phyloP scores from a whole-genome alignment of 2,888 invertebrate species.

The Tanytarsus gracilentus region DNA sequence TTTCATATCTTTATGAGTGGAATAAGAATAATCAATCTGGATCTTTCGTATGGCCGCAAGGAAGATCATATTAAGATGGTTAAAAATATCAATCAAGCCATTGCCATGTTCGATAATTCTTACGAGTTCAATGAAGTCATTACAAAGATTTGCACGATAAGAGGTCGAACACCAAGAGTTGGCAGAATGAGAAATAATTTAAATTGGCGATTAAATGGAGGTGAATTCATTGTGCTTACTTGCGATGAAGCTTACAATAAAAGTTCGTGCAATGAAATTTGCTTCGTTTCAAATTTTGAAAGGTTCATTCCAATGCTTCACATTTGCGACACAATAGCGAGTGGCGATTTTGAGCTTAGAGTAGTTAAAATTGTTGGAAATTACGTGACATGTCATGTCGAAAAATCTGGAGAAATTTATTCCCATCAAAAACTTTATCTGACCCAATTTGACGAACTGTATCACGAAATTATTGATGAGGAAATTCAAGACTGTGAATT shows the following conservation, averaged over 20 bases:
- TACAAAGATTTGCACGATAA: background rate
- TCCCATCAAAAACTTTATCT: slow-evolving; percentile 38
- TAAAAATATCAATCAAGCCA: background rate
- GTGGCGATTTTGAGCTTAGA: slow-evolving; percentile 29
- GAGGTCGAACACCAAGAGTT: background rate
- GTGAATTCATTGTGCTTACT: slow-evolving; percentile 36
- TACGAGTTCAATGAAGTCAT: background rate
- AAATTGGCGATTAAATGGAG: slow-evolving; percentile 30
- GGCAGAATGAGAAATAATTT: slow-evolving; percentile 1
- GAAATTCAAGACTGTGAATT: slow-evolving; percentile 35
- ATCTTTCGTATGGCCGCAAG: background rate
- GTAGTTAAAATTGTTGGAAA: slow-evolving; percentile 34
- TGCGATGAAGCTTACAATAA: slow-evolving; percentile 36
- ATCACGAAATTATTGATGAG: slow-evolving; percentile 31
- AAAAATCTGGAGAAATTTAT: slow-evolving; percentile 35
- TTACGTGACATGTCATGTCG: slow-evolving; percentile 35
- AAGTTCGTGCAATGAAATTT: slow-evolving; percentile 37
- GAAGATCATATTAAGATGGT: background rate
- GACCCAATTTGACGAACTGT: slow-evolving; percentile 34
- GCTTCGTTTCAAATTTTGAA: slow-evolving; percentile 37
- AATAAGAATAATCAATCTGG: background rate
- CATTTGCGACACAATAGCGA: slow-evolving; percentile 35
- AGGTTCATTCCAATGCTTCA: slow-evolving; percentile 35
- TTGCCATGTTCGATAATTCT: background rate
- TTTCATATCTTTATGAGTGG: background rate